Percentiles rank a stretch among this genome's conserved stretches.
These are phyloP conservation scores for Syrphus vitripennis DNA, from an alignment of 2,888 invertebrate species.

Conservation along the genomic window DNA sequence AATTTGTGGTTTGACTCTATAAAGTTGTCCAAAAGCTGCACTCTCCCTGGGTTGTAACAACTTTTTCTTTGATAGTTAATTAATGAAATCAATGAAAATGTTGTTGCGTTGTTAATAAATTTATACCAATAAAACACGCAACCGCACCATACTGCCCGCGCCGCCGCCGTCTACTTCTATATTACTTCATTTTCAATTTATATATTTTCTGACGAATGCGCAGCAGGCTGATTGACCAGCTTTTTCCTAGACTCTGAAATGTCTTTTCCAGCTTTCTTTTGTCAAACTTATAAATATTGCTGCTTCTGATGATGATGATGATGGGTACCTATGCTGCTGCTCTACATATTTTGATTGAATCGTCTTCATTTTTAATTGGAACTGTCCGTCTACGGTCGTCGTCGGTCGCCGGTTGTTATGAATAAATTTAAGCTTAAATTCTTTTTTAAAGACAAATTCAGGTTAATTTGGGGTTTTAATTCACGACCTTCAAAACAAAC, in stretches of 20 bases:
- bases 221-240: slow-evolving; percentile 22
- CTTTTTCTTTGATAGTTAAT: slow-evolving; percentile 38
- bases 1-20: slow-evolving; percentile 1
- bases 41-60: not conserved
- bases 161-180: not conserved
- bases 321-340: not conserved
- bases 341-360: slow-evolving; percentile 39
- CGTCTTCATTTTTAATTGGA: slow-evolving; percentile 40
- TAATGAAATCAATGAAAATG: slow-evolving; percentile 55
- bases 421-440: slow-evolving; percentile 37
- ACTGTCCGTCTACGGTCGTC: no score
- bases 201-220: not conserved
- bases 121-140: slow-evolving; percentile 46
- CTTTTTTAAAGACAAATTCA: slow-evolving; percentile 15
- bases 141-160: not conserved
- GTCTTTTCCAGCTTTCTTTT: slow-evolving; percentile 51
- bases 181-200: slow-evolving; percentile 31
- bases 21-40: slow-evolving; percentile 36
- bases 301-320: not conserved
- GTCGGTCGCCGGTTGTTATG: slow-evolving; percentile 16
- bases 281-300: not conserved
- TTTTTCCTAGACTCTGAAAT: slow-evolving; percentile 5
- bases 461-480: slow-evolving; percentile 24
- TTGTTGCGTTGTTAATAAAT: slow-evolving; percentile 24
- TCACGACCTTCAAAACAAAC: slow-evolving; percentile 5